Conservation (phyloP, 2,888 invertebrate genomes). For the Apotomis capreana region DNA sequence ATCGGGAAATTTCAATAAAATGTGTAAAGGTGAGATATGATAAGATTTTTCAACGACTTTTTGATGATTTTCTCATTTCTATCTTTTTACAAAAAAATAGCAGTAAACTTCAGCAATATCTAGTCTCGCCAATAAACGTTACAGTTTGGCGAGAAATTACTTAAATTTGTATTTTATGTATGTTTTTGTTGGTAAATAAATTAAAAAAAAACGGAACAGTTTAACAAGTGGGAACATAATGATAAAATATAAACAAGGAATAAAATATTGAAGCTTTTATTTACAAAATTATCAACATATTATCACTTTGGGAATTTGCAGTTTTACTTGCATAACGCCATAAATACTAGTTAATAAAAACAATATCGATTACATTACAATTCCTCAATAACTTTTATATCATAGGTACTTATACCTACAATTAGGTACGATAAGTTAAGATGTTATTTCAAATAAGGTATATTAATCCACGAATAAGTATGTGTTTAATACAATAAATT, state of each 20-base stretch:
- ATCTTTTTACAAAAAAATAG: no score
- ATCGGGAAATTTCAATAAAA: no score
- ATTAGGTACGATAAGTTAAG: constrained; percentile 35
- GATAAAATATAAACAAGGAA: constrained; percentile 48
- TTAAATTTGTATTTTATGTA: no score
- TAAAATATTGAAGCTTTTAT: constrained; percentile 83
- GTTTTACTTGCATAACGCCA: constrained; percentile 80
- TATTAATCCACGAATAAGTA: constrained; percentile 34
- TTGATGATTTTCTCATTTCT: no score
- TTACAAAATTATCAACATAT: constrained; percentile 83
- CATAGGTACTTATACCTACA: constrained; percentile 44
- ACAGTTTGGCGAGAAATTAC: no score
- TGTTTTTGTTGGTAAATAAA: no score
- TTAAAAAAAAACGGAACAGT: no score
- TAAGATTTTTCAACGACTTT: no score
- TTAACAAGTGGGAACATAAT: no score
- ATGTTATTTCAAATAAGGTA: constrained; percentile 42
- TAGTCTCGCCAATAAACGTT: no score
- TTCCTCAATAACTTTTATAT: constrained; percentile 61
- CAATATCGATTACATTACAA: constrained; percentile 77
- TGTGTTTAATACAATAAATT: constrained; percentile 38
- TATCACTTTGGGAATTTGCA: constrained; percentile 83
- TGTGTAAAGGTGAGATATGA: no score
- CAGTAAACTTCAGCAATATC: no score
- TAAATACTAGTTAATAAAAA: constrained; percentile 72